A percentile compares a stretch with the other conserved stretches of the same genome.
These are phyloP conservation scores for Pseudomugil tenellus DNA, from an alignment of 2,797 vertebrate genomes.

Conservation along the genomic window DNA sequence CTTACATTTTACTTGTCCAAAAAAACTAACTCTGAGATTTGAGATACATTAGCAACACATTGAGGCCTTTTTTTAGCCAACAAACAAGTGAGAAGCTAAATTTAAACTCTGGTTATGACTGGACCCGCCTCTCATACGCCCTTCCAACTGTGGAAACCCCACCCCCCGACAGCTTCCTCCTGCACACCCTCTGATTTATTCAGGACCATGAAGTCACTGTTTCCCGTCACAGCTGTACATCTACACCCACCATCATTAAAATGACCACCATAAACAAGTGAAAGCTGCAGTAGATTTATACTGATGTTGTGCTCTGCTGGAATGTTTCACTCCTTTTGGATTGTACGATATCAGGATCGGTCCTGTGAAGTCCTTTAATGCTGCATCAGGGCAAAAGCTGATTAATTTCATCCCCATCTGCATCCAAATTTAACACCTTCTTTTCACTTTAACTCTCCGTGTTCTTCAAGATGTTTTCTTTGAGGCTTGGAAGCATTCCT, in stretches of 20 bases:
- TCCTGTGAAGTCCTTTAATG: neutral
- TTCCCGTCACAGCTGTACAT: conserved; percentile 40
- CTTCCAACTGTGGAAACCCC: conserved; percentile 11
- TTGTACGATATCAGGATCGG: neutral
- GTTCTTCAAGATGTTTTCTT: too few species aligned
- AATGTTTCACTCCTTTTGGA: neutral
- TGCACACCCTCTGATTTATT: conserved; percentile 50
- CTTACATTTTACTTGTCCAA: neutral
- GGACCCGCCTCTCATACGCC: conserved; percentile 46
- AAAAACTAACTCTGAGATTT: neutral
- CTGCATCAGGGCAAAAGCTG: neutral
- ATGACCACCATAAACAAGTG: neutral
- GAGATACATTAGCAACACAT: neutral
- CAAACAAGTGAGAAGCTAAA: conserved; percentile 54
- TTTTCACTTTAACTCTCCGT: too few species aligned
- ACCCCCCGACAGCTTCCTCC: neutral
- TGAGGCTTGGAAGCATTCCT: too few species aligned
- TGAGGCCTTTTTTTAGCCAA: neutral
- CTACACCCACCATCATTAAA: neutral
- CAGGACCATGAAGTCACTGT: conserved; percentile 63
- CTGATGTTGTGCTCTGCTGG: neutral
- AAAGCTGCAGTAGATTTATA: neutral
- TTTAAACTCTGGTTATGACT: conserved; percentile 58
- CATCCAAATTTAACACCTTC: too few species aligned
- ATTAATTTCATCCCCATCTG: too few species aligned